Conservation (phyloP, 2,113 vertebrate species). For the Hippotragus niger region DNA sequence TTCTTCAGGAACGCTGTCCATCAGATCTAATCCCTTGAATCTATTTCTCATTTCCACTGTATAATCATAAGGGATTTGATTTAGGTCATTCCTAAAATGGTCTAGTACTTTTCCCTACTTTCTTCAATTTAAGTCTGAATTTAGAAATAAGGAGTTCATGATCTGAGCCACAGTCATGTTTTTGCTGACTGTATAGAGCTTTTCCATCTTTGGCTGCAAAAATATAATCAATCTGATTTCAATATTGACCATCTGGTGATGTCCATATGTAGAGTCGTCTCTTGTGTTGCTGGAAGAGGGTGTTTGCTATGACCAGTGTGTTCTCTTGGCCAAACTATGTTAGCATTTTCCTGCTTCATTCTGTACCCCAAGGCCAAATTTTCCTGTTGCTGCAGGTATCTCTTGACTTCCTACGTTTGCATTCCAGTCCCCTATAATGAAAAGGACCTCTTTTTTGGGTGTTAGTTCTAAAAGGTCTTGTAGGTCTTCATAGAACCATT, state of each 20-base stretch:
- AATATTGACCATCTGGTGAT: background rate
- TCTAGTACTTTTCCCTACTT: background rate
- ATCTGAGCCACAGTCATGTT: background rate
- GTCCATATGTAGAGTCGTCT: rapidly evolving
- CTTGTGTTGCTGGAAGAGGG: background rate
- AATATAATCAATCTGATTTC: background rate
- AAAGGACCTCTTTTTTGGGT: background rate
- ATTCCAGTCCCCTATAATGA: background rate
- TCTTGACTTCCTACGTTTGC: background rate
- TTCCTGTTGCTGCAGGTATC: background rate
- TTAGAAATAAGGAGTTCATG: background rate
- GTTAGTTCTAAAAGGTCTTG: background rate
- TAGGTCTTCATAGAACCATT: background rate
- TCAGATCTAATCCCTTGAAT: background rate
- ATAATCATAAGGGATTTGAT: background rate
- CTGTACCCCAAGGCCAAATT: background rate
- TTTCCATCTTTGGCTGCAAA: background rate
- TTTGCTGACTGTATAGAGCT: background rate
- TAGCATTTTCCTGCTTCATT: background rate
- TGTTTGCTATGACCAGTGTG: background rate
- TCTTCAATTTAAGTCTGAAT: background rate
- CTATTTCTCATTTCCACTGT: background rate
- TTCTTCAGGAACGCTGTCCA: background rate
- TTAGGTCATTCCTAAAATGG: background rate
- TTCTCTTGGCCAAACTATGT: background rate